phyloP scores from a whole-genome alignment of 2,797 vertebrate species.

The Hozukius guyotensis region DNA sequence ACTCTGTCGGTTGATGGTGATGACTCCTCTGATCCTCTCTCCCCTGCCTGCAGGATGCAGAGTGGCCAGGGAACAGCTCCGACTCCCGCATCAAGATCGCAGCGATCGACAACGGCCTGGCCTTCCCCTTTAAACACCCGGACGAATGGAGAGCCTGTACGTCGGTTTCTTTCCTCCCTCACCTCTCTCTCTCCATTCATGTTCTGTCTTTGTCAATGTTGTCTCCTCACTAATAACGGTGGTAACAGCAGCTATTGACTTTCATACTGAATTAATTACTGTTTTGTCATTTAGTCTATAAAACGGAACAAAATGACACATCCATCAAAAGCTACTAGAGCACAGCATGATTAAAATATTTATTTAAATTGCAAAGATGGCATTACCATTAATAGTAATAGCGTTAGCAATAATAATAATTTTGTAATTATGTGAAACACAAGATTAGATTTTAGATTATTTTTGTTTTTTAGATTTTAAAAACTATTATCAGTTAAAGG shows the following conservation, averaged over 20 bases:
- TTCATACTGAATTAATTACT: not conserved
- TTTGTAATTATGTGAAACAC: not conserved
- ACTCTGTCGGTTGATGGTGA: not conserved
- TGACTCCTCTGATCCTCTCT: not conserved
- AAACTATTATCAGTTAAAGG: not conserved
- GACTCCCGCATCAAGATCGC: conserved; percentile 92
- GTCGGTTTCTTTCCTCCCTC: conserved; percentile 48
- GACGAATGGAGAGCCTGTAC: conserved; percentile 98
- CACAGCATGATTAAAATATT: not conserved
- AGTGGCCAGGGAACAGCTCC: conserved; percentile 82
- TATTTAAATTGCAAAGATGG: not conserved
- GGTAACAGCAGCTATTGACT: not conserved
- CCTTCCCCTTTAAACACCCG: conserved; percentile 98
- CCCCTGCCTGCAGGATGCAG: conserved; percentile 75
- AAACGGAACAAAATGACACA: not conserved
- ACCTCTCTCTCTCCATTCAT: not conserved
- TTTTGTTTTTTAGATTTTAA: not conserved
- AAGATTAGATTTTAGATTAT: no score
- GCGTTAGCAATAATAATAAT: not conserved
- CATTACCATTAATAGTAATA: not conserved
- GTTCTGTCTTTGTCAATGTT: not conserved
- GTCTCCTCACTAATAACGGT: not conserved
- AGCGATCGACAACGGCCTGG: conserved; percentile 97
- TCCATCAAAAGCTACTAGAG: not conserved
- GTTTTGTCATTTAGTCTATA: not conserved